These are phyloP conservation scores for Dynastes maya DNA, from an alignment of 2,888 invertebrate genomes.

Conservation along the genomic window DNA sequence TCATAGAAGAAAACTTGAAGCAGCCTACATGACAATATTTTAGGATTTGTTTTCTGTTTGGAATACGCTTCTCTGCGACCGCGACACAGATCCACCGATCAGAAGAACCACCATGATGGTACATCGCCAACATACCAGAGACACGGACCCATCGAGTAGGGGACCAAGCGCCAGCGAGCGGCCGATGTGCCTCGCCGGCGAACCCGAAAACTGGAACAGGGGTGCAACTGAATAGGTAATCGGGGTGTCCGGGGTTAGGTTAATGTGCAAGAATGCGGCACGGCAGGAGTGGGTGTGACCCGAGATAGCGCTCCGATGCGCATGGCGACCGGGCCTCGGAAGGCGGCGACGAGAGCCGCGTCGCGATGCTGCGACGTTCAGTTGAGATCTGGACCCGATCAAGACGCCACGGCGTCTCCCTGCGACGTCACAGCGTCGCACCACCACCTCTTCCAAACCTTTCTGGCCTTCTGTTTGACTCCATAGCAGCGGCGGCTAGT, in stretches of 20 bases:
- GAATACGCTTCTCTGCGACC: no score
- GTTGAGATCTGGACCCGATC: constrained; percentile 75
- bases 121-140: no score
- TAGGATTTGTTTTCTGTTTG: no score
- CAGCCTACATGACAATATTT: no score
- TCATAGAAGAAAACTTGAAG: no score
- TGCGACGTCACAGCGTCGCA: constrained; percentile 53
- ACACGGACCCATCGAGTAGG: not conserved
- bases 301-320: constrained; percentile 62
- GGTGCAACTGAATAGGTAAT: constrained; percentile 64
- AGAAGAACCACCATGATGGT: no score
- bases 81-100: no score
- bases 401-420: constrained; percentile 74
- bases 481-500: not conserved
- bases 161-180: not conserved
- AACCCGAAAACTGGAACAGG: constrained; percentile 59
- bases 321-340: constrained; percentile 62
- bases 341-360: constrained; percentile 67
- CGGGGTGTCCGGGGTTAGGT: constrained; percentile 68
- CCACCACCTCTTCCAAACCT: constrained; percentile 34
- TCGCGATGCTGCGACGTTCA: constrained; percentile 80
- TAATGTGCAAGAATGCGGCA: constrained; percentile 68
- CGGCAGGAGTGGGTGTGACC: constrained; percentile 66
- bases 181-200: constrained; percentile 48
- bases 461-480: not conserved